These are phyloP conservation scores for Daboia siamensis DNA, from an alignment of 2,113 vertebrate genomes.

Conservation along the genomic window DNA sequence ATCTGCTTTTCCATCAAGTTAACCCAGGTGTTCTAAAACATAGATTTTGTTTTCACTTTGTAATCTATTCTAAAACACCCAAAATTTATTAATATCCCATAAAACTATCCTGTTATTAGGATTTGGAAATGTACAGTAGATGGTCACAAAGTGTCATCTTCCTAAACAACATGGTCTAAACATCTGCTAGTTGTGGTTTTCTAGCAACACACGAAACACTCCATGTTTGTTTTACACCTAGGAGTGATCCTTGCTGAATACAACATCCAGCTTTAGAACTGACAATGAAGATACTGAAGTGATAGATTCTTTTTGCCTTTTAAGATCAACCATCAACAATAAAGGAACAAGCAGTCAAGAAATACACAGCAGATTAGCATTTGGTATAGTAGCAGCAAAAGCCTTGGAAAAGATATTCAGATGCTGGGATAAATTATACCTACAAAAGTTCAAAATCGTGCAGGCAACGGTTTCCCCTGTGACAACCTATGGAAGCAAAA, in stretches of 20 bases:
- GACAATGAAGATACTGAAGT: neutral
- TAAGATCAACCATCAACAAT: neutral
- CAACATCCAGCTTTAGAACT: neutral
- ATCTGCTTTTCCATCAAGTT: neutral
- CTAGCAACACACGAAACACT: neutral
- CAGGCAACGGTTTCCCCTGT: neutral
- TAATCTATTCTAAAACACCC: neutral
- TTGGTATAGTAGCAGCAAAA: neutral
- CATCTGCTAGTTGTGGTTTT: neutral
- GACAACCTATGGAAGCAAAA: neutral
- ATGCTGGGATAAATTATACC: neutral
- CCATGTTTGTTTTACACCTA: neutral
- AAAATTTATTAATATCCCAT: neutral
- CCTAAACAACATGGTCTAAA: neutral
- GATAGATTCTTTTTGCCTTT: neutral
- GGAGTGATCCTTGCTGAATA: neutral
- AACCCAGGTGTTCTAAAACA: neutral
- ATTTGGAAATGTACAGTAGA: neutral
- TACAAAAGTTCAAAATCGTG: neutral
- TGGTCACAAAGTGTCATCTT: neutral
- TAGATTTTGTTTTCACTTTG: neutral
- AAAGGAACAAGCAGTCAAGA: neutral
- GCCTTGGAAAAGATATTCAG: neutral
- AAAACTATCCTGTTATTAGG: neutral
- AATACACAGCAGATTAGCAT: neutral